Percentiles rank a stretch among this genome's conserved stretches.
These are phyloP conservation scores for Cryptotermes secundus DNA, from an alignment of 1,140 invertebrate genomes.

Conservation along the genomic window DNA sequence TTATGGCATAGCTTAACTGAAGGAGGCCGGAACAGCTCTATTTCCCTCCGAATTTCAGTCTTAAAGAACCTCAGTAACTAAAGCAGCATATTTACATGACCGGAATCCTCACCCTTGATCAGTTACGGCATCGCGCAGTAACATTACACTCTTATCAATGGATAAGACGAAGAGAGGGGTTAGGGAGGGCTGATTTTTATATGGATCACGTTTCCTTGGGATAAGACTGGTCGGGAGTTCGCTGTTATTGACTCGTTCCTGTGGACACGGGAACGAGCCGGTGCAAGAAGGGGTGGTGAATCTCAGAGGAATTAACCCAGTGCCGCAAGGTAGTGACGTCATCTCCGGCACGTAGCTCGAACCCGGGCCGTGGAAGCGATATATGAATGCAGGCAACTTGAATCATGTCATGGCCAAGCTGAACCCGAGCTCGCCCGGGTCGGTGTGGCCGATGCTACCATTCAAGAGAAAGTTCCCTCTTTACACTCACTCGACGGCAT, in stretches of 20 bases:
- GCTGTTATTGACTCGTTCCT: not conserved
- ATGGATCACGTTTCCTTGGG: not conserved
- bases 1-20: too few relatives aligned
- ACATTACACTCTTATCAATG: too few relatives aligned
- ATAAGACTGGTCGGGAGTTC: not conserved
- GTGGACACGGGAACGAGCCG: not conserved
- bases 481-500: not conserved
- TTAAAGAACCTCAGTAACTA: too few relatives aligned
- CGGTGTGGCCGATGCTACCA: not conserved
- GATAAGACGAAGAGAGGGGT: too few relatives aligned
- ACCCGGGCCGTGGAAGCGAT: not conserved
- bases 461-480: not conserved
- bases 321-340: constrained; percentile 2
- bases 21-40: too few relatives aligned
- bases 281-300: not conserved
- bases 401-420: not conserved
- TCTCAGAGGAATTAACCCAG: not conserved
- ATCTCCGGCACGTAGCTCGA: not conserved
- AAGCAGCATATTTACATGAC: too few relatives aligned
- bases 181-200: not conserved
- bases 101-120: too few relatives aligned
- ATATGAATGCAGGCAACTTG: not conserved
- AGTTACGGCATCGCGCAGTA: too few relatives aligned
- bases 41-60: too few relatives aligned
- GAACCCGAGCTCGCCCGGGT: not conserved